phyloP scores from a whole-genome alignment of 35 echinoderm and acorn worm genomes.

The Anneissia japonica region DNA sequence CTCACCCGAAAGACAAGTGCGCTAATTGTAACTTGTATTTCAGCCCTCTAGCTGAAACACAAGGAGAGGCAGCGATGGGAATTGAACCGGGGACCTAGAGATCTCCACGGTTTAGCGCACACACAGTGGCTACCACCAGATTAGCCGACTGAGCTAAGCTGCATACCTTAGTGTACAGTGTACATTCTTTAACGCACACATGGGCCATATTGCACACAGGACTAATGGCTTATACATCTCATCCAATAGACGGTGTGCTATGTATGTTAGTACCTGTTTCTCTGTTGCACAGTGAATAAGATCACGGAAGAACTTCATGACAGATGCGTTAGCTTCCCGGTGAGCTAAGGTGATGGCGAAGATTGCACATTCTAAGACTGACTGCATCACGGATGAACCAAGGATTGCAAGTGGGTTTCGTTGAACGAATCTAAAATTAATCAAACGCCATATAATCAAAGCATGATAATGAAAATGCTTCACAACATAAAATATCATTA shows the following conservation, averaged over 20 bases:
- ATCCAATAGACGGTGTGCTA: neutral
- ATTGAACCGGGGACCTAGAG: no score
- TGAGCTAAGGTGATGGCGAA: constrained; percentile 65
- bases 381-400: constrained; percentile 35
- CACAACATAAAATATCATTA: neutral
- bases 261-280: constrained; percentile 52
- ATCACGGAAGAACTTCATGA: constrained; percentile 85
- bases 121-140: no score
- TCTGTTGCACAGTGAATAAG: constrained; percentile 37
- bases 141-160: no score
- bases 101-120: no score
- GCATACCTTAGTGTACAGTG: no score
- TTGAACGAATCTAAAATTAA: constrained; percentile 72
- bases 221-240: no score
- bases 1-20: no score
- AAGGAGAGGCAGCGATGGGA: no score
- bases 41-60: no score
- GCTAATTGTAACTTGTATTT: no score
- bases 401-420: constrained; percentile 64
- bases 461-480: neutral
- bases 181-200: no score
- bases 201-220: no score
- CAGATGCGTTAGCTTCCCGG: constrained; percentile 80
- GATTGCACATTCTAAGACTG: constrained; percentile 58
- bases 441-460: neutral